Evolutionary conservation across 2,797 vertebrate species (phyloP).

Genomic region (Alosa sapidissima): DNA sequence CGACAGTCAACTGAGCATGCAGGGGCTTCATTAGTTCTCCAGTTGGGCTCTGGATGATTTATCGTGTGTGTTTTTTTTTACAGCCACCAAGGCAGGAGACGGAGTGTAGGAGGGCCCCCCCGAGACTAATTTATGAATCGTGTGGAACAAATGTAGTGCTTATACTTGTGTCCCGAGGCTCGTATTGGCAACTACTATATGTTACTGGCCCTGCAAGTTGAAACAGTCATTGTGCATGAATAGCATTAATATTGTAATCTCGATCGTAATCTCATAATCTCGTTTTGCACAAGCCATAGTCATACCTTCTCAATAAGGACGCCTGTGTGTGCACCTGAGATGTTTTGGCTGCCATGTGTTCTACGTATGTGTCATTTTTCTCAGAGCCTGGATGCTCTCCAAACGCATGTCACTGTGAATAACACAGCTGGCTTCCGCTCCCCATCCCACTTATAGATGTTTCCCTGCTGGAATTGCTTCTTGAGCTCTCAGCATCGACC

Average conservation of each 20-base stretch:
- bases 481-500: constrained; percentile 56
- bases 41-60: constrained; percentile 60
- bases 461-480: constrained; percentile 62
- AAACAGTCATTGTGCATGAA: neutral
- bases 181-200: constrained; percentile 42
- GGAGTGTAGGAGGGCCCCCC: constrained; percentile 67
- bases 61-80: constrained; percentile 52
- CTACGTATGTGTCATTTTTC: constrained; percentile 32
- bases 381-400: constrained; percentile 34
- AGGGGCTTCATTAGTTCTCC: constrained; percentile 41
- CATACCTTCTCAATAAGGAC: neutral
- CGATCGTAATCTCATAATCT: neutral
- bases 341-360: neutral
- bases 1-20: constrained; percentile 41
- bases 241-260: neutral
- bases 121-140: constrained; percentile 74
- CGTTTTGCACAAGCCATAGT: neutral
- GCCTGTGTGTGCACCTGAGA: neutral
- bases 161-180: constrained; percentile 41
- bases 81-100: constrained; percentile 60
- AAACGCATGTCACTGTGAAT: constrained; percentile 23
- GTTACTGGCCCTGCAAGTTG: neutral
- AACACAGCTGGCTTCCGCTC: constrained; percentile 42
- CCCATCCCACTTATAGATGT: constrained; percentile 62
- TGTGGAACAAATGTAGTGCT: constrained; percentile 54